Conservation (phyloP, 2,888 invertebrate genomes). For the Melinaea marsaeus region DNA sequence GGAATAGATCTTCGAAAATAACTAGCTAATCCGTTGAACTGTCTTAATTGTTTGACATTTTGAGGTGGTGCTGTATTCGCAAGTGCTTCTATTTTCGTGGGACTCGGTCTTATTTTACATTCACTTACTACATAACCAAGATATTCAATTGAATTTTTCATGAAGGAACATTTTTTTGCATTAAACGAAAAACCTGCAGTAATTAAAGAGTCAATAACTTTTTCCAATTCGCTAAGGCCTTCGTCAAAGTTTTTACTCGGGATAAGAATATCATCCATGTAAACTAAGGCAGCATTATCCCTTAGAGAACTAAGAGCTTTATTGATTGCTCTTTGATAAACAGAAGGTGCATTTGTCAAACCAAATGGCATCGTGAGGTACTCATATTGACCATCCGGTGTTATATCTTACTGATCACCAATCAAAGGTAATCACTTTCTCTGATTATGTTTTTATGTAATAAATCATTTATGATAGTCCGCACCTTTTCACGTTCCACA, state of each 20-base stretch:
- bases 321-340: constrained; percentile 24
- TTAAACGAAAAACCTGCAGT: not conserved
- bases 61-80: constrained; percentile 33
- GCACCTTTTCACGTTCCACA: constrained; percentile 6
- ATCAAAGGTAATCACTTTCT: constrained; percentile 23
- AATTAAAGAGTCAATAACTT: not conserved
- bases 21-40: constrained; percentile 27
- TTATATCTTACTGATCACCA: constrained; percentile 21
- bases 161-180: constrained; percentile 3
- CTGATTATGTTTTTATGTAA: constrained; percentile 7
- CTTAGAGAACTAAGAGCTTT: constrained; percentile 17
- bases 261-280: constrained; percentile 28
- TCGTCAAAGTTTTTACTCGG: constrained; percentile 7
- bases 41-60: constrained; percentile 35
- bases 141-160: constrained; percentile 30
- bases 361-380: constrained; percentile 24
- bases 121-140: constrained; percentile 32
- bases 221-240: constrained; percentile 1
- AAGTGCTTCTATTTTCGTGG: constrained; percentile 37
- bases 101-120: constrained; percentile 35
- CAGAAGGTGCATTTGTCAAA: constrained; percentile 22
- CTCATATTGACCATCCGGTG: constrained; percentile 17
- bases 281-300: constrained; percentile 16
- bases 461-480: not conserved
- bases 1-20: constrained; percentile 27